A percentile compares a stretch with the other conserved stretches of the same genome.
Evolutionary conservation across 2,888 invertebrate species (phyloP).

Genomic region (Lucinisca nassula): DNA sequence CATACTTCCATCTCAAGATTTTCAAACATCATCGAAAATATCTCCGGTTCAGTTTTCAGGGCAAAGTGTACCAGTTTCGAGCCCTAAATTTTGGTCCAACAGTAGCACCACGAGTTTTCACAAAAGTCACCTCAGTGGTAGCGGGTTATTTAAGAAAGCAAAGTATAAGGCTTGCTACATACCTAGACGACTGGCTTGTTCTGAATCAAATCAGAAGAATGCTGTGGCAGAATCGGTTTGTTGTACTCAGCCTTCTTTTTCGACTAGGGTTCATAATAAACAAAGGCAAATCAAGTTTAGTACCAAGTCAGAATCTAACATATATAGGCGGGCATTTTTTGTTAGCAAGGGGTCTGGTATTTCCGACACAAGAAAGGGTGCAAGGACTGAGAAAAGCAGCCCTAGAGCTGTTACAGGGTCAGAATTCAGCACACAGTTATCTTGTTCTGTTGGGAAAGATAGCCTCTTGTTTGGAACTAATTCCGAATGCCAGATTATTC

Average conservation of each 20-base stretch:
- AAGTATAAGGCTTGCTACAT: conserved; percentile 55
- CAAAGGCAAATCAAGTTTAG: background rate
- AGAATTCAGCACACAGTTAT: conserved; percentile 3
- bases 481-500: conserved; percentile 21
- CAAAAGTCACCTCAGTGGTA: conserved; percentile 25
- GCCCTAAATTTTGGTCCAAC: conserved; percentile 43
- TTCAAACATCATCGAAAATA: conserved; percentile 18
- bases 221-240: too few relatives aligned
- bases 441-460: conserved; percentile 41
- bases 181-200: too few relatives aligned
- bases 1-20: conserved; percentile 15
- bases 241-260: too few relatives aligned
- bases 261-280: conserved; percentile 37
- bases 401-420: background rate
- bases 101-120: conserved; percentile 23
- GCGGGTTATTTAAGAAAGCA: too few relatives aligned
- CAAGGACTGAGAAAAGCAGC: background rate
- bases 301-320: background rate
- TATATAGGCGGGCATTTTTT: background rate
- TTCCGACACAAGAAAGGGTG: conserved; percentile 20
- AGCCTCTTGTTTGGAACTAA: conserved; percentile 44
- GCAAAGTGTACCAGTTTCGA: too few relatives aligned
- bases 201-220: too few relatives aligned
- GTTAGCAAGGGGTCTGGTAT: conserved; percentile 8
- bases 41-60: conserved; percentile 27